A percentile compares a stretch with the other conserved stretches of the same genome.
Conservation (phyloP, 1,140 invertebrate genomes). For the Drosophila parvula region DNA sequence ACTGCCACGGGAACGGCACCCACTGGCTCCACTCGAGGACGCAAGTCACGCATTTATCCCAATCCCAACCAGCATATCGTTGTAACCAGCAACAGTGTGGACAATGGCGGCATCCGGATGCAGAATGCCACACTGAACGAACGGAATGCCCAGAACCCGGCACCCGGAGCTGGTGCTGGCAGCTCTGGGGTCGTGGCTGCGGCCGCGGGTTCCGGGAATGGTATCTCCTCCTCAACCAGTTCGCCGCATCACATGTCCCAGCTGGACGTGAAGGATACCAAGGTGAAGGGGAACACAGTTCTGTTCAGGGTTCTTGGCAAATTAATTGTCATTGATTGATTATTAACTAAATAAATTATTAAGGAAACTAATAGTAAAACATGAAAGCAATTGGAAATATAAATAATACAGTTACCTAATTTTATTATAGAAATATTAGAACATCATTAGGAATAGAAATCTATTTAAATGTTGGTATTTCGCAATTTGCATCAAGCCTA, state of each 20-base stretch:
- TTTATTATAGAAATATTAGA: too few species aligned
- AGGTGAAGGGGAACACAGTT: conserved; percentile 57
- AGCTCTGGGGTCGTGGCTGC: conserved; percentile 8
- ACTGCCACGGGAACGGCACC: conserved; percentile 45
- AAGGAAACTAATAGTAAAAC: background rate
- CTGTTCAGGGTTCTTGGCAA: too few species aligned
- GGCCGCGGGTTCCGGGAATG: conserved; percentile 41
- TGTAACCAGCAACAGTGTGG: conserved; percentile 80
- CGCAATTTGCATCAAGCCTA: too few species aligned
- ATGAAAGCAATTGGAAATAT: too few species aligned
- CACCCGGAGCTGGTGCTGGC: background rate
- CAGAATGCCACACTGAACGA: conserved; percentile 72
- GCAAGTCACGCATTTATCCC: conserved; percentile 78
- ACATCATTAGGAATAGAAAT: too few species aligned
- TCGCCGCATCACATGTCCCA: conserved; percentile 79
- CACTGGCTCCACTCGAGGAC: conserved; percentile 71
- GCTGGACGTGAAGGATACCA: conserved; percentile 74
- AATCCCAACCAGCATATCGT: conserved; percentile 82
- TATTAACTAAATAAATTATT: too few species aligned
- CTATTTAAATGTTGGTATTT: too few species aligned
- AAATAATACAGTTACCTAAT: too few species aligned
- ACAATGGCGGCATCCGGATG: conserved; percentile 77
- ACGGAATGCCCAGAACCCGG: conserved; percentile 50
- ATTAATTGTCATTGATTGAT: background rate
- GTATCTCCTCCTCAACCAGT: conserved; percentile 79